Evolutionary conservation across 2,797 vertebrate species (phyloP), one percentile per base, ranked within the genome.

Genomic region (Podarcis siculus): DNA sequence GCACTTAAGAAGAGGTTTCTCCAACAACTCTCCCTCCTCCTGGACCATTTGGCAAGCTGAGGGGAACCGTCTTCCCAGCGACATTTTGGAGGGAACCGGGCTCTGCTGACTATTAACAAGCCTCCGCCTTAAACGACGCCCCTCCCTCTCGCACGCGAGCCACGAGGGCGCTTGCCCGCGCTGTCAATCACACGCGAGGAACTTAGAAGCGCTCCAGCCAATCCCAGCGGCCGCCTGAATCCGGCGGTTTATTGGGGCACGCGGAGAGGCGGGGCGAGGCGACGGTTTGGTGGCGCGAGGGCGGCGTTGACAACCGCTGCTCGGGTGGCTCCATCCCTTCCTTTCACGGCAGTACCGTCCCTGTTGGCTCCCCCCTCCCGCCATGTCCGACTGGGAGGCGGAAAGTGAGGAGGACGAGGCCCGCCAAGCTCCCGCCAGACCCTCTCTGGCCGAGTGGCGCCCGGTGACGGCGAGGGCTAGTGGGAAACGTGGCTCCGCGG

Each of bases 301-400:
- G 49, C 8, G 35, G 45, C 35, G 0, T 1, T 6, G 2, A 0
- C 0, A 25, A 42, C 3, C 3, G 3, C 2, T 27, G 19, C 21
- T 61, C 21, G 58, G 58, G 58, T 19, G 17, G 61, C 19, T 64
- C 61, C 61, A 4, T 55, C 73, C 37, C 1, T 55, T 55, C 49
- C 13, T 55, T 0, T 55, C 13, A 55, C 49, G 3, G 3, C 49
- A 55, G 13, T 4, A 55, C 0, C 2, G 23, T 71, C 25, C 1
- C 2, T 0, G 0, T 0, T 0, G 13, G 27, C 69, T 8, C 12
- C n/a, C 7, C 19, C 8, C 1, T 0, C 58, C 0, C 0, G 91
- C 15, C 55, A 96, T 96, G 95, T 96, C 95, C 0, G 94, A 93
- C 90, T 92, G 91, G 95, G 91, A 92, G 0, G 1, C 3, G 0